phyloP scores from a whole-genome alignment of 2,888 invertebrate species.

The Tortrix viridana region DNA sequence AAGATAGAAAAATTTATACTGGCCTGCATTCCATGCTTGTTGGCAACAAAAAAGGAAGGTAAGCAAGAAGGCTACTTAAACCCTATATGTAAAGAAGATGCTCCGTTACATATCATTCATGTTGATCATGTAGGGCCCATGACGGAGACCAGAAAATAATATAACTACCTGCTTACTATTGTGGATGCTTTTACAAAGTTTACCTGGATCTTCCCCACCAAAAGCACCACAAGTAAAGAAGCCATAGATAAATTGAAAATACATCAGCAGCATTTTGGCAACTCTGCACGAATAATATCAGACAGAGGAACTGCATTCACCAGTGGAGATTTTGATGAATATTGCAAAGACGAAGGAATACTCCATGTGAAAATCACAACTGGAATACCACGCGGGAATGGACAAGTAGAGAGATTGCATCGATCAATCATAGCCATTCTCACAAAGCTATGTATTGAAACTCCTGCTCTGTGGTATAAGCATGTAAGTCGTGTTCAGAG shows the following conservation, averaged over 20 bases:
- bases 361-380: slow-evolving; percentile 49
- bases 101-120: slow-evolving; percentile 50
- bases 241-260: slow-evolving; percentile 46
- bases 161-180: slow-evolving; percentile 48
- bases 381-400: slow-evolving; percentile 49
- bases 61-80: slow-evolving; percentile 50
- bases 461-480: slow-evolving; percentile 54
- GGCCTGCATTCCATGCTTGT: slow-evolving; percentile 42
- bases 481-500: slow-evolving; percentile 44
- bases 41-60: slow-evolving; percentile 45
- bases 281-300: slow-evolving; percentile 52
- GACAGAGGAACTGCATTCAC: slow-evolving; percentile 58
- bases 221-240: slow-evolving; percentile 48
- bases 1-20: slow-evolving; percentile 40
- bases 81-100: slow-evolving; percentile 48
- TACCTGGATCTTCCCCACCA: slow-evolving; percentile 50
- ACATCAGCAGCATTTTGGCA: slow-evolving; percentile 53
- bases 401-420: slow-evolving; percentile 55
- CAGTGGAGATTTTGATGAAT: slow-evolving; percentile 50
- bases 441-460: slow-evolving; percentile 52
- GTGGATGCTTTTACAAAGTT: slow-evolving; percentile 53
- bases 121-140: slow-evolving; percentile 53
- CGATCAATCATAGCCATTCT: slow-evolving; percentile 50
- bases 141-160: slow-evolving; percentile 46
- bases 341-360: slow-evolving; percentile 54